A percentile compares a stretch with the other conserved stretches of the same genome.
Conservation (phyloP, 2,797 vertebrate genomes). For the Mormyrus hasselquistii region DNA sequence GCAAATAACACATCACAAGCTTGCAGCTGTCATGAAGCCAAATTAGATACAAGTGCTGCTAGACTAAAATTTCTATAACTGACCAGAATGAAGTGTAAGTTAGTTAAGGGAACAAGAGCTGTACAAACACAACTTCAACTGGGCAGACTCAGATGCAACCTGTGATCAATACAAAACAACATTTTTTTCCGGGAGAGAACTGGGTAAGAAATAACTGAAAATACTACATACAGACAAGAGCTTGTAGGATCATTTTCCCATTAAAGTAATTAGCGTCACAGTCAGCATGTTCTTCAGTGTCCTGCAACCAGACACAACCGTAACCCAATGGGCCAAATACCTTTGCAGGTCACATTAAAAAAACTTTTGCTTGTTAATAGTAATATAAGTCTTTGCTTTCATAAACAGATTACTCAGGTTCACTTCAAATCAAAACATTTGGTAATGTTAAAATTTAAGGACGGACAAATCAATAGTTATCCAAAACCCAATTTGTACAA, state of each 20-base stretch:
- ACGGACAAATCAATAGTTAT: background rate
- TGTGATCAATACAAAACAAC: background rate
- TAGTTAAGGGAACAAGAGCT: background rate
- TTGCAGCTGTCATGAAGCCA: background rate
- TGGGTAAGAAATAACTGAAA: background rate
- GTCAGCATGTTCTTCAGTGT: background rate
- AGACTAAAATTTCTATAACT: background rate
- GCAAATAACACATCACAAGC: background rate
- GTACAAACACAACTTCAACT: background rate
- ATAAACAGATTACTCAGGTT: background rate
- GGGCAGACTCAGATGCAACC: background rate
- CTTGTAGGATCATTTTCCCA: background rate
- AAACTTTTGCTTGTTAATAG: background rate
- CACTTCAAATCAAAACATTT: background rate
- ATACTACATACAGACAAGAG: background rate
- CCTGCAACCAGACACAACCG: background rate
- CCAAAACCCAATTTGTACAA: background rate
- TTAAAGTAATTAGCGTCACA: background rate
- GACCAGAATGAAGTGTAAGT: background rate
- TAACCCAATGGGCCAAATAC: background rate
- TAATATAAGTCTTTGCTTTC: background rate
- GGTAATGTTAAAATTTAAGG: slow-evolving; percentile 4
- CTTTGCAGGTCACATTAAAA: background rate
- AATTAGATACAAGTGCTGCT: background rate
- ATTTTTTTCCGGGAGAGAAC: background rate